These are phyloP conservation scores for Hiodon alosoides DNA, from an alignment of 2,113 vertebrate species.

Conservation along the genomic window DNA sequence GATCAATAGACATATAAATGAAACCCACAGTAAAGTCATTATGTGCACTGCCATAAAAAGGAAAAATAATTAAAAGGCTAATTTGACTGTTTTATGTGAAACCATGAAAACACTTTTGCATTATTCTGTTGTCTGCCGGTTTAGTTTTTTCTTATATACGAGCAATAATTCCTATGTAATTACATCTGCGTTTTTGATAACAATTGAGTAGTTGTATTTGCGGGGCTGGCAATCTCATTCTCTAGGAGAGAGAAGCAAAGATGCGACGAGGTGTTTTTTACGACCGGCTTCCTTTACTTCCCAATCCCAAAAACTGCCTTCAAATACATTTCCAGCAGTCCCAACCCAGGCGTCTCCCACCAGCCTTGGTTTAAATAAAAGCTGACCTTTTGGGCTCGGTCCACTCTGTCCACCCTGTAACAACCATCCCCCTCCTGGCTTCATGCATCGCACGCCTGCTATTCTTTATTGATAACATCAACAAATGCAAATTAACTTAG, in stretches of 20 bases:
- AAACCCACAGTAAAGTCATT: too few species aligned
- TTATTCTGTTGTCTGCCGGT: too few species aligned
- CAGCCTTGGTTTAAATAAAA: slow-evolving; percentile 60
- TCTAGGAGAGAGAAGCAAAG: slow-evolving; percentile 47
- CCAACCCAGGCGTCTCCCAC: slow-evolving; percentile 45
- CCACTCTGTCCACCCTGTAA: slow-evolving; percentile 64
- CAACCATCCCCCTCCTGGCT: slow-evolving; percentile 41
- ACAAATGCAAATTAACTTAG: slow-evolving; percentile 65
- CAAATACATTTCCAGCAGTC: slow-evolving; percentile 59
- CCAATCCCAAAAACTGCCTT: slow-evolving; percentile 56
- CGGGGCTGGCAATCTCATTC: background rate
- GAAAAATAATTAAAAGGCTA: too few species aligned
- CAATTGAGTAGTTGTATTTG: background rate
- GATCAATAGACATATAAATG: too few species aligned
- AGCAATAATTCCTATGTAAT: too few species aligned
- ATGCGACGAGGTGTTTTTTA: slow-evolving; percentile 69
- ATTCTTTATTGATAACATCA: slow-evolving; percentile 70
- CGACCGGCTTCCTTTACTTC: slow-evolving; percentile 59
- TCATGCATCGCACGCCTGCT: slow-evolving; percentile 54
- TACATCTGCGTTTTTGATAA: too few species aligned
- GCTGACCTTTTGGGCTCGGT: slow-evolving; percentile 61
- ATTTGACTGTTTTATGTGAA: too few species aligned
- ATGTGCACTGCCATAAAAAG: too few species aligned
- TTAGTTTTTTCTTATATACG: too few species aligned
- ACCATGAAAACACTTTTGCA: too few species aligned